Conservation (phyloP, 2,888 invertebrate genomes). For the Eurois occulta region DNA sequence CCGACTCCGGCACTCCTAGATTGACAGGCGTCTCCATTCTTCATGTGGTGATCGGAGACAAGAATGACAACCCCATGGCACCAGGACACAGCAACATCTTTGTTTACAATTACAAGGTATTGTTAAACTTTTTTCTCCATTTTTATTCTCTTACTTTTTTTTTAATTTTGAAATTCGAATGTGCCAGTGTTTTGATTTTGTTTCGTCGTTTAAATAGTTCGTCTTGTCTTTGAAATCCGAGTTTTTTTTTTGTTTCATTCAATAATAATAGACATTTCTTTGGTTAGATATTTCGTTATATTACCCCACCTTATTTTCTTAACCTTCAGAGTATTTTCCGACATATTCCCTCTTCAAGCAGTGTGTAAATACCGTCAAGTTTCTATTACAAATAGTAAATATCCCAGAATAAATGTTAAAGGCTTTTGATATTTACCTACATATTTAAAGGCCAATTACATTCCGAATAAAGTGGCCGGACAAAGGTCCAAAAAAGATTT, state of each 20-base stretch:
- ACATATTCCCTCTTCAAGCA: constrained; percentile 13
- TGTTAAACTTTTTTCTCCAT: constrained; percentile 18
- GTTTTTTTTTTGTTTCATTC: constrained; percentile 7
- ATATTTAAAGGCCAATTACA: constrained; percentile 75
- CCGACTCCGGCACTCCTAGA: constrained; percentile 94
- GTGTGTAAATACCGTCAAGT: constrained; percentile 32
- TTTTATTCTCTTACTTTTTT: constrained; percentile 13
- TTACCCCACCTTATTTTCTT: background rate
- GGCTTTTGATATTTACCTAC: constrained; percentile 66
- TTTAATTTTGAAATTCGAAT: constrained; percentile 23
- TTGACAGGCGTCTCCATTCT: constrained; percentile 95
- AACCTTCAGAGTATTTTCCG: constrained; percentile 14
- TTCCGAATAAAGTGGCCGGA: constrained; percentile 71
- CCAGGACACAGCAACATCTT: constrained; percentile 97
- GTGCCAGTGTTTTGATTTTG: constrained; percentile 3
- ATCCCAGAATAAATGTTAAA: constrained; percentile 58
- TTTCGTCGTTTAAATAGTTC: constrained; percentile 14
- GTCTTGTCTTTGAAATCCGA: background rate
- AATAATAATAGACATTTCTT: background rate
- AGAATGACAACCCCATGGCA: constrained; percentile 97
- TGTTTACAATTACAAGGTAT: constrained; percentile 97
- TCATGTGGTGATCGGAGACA: constrained; percentile 97
- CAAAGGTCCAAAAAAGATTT: constrained; percentile 70
- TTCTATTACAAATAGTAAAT: constrained; percentile 57
- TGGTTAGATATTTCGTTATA: background rate